Evolutionary conservation across 2,113 vertebrate genomes (phyloP), one percentile per base, ranked within the genome.

Genomic region (Puntigrus tetrazona): DNA sequence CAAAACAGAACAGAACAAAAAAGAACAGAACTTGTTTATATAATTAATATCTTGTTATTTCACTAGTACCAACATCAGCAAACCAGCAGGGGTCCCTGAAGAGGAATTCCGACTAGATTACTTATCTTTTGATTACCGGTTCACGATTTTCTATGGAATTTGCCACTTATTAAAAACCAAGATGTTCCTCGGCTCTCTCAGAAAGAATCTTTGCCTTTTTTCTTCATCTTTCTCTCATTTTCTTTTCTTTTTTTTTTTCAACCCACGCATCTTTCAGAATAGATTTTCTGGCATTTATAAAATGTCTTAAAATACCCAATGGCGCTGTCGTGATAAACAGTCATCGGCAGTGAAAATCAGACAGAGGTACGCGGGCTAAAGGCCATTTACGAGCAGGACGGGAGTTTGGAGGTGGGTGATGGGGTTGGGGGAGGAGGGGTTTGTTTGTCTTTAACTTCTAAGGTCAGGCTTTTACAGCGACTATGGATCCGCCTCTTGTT

Each of bases 401-500:
- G 73, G 79, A 78, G 41, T 79, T 76, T 78, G 77, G 74, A 27
- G 36, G 47, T 81, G 57, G 59, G 70, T 74, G 75, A 18, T 20
- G 59, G 70, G 63, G n/a, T n/a, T 81, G 57, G 59, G 70, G 65
- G 75, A 18, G 20, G 59, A 59, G 63, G 45, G 31, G 55, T 29
- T n/a, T 81, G 69, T 85, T 61, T 81, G 84, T 55, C 38, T 81
- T 57, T 82, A 50, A 55, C 70, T 84, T 38, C 67, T 82, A 78
- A 85, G 79, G 86, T 87, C 75, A 83, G 81, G 22, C 81, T 25
- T 78, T 57, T 52, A 69, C 65, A 36, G 9, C 77, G 16, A 22
- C 52, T 85, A 78, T 87, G 82, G 86, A 85, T 87, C 79, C 16
- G 57, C 78, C 82, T 84, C 72, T 78, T 84, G 82, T 86, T 82